phyloP scores from a whole-genome alignment of 2,797 vertebrate species.

The Tympanoctomys barrerae region DNA sequence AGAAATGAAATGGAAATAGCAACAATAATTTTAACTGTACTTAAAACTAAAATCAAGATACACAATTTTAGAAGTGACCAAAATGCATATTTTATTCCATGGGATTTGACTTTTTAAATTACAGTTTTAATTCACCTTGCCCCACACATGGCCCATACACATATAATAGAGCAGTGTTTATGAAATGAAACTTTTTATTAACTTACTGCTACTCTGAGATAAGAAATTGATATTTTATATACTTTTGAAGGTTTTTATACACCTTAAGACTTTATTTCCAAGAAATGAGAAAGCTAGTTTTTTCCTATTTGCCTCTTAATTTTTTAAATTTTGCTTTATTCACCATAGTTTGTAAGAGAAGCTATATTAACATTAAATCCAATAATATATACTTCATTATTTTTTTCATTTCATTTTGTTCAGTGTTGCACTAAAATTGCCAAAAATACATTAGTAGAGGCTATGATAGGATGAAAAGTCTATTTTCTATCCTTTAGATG shows the following conservation, averaged over 20 bases:
- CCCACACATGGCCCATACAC: background rate
- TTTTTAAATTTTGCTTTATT: constrained; percentile 35
- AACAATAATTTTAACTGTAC: constrained; percentile 21
- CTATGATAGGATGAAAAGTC: constrained; percentile 39
- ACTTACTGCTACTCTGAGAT: background rate
- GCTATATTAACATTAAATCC: background rate
- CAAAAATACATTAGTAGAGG: background rate
- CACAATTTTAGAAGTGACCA: background rate
- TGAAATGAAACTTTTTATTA: constrained; percentile 4
- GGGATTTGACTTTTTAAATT: constrained; percentile 38
- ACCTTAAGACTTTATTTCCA: constrained; percentile 23
- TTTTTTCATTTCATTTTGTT: constrained; percentile 5
- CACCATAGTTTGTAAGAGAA: constrained; percentile 35
- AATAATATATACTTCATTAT: constrained; percentile 15
- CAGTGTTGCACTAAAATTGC: background rate
- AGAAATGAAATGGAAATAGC: constrained; percentile 17
- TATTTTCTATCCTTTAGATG: constrained; percentile 44
- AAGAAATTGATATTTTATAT: background rate
- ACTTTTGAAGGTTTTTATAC: background rate
- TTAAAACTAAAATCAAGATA: constrained; percentile 54
- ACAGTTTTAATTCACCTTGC: constrained; percentile 47
- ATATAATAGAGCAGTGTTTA: constrained; percentile 29
- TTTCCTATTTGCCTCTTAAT: background rate
- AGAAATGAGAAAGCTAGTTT: constrained; percentile 24
- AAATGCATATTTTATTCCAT: constrained; percentile 9